phyloP scores from a whole-genome alignment of 2,888 invertebrate species.

The Athetis lepigone region DNA sequence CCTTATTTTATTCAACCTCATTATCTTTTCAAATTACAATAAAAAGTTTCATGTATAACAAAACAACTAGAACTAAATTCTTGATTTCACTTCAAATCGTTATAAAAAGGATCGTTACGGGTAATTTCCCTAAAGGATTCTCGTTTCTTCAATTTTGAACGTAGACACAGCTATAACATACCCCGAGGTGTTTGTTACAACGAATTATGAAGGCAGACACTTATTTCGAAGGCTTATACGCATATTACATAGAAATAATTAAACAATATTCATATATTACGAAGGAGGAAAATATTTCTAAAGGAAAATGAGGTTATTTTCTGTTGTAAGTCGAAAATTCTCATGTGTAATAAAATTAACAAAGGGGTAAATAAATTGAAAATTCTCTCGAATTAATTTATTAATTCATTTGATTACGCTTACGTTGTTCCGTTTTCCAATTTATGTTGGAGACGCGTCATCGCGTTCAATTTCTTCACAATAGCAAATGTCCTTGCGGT shows the following conservation, averaged over 20 bases:
- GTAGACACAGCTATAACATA: slow-evolving; percentile 53
- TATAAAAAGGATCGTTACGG: slow-evolving; percentile 52
- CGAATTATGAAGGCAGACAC: slow-evolving; percentile 46
- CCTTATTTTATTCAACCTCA: neutral
- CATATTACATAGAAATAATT: slow-evolving; percentile 37
- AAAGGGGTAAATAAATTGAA: slow-evolving; percentile 4
- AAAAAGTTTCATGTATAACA: slow-evolving; percentile 3
- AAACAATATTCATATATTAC: slow-evolving; percentile 24
- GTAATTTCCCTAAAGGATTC: slow-evolving; percentile 71
- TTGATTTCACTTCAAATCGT: slow-evolving; percentile 44
- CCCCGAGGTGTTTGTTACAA: slow-evolving; percentile 55
- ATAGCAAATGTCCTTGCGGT: neutral
- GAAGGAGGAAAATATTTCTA: slow-evolving; percentile 11
- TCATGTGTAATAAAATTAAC: slow-evolving; percentile 5
- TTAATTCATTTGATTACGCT: slow-evolving; percentile 1
- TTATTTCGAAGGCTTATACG: slow-evolving; percentile 31
- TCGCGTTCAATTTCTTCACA: slow-evolving; percentile 1
- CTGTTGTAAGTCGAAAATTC: slow-evolving; percentile 10
- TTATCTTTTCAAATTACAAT: neutral
- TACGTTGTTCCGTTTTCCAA: neutral
- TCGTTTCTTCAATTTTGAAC: slow-evolving; percentile 62
- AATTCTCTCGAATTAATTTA: neutral
- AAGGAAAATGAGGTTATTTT: slow-evolving; percentile 37
- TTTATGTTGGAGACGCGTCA: slow-evolving; percentile 8
- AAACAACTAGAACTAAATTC: slow-evolving; percentile 20